Percentiles rank a stretch among this genome's conserved stretches.
Evolutionary conservation across 2,888 invertebrate species (phyloP).

Genomic region (Drosophila flavopinicola): DNA sequence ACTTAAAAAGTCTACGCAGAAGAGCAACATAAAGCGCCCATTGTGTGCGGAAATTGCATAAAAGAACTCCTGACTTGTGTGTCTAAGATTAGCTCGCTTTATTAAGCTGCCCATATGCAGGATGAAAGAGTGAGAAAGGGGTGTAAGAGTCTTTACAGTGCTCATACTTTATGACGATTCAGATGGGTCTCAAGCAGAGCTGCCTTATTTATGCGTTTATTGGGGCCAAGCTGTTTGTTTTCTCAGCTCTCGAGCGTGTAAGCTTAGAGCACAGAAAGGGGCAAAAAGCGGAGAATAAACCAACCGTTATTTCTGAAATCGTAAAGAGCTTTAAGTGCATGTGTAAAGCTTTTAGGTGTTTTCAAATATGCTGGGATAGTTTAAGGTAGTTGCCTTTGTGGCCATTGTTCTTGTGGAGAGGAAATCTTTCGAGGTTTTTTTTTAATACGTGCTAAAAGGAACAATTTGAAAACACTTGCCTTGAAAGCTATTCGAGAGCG

Average conservation of each 20-base stretch:
- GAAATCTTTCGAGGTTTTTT: background rate
- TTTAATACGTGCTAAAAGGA: constrained; percentile 35
- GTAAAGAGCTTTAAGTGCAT: constrained; percentile 39
- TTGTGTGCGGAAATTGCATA: constrained; percentile 53
- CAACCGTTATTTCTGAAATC: constrained; percentile 7
- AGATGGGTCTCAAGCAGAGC: constrained; percentile 39
- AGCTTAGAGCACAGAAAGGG: background rate
- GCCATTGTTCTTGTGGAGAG: background rate
- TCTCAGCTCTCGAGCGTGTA: background rate
- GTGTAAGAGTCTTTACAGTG: constrained; percentile 9
- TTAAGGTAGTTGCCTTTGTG: background rate
- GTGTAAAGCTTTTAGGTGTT: constrained; percentile 38
- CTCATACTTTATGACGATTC: constrained; percentile 39
- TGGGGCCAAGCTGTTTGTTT: constrained; percentile 46
- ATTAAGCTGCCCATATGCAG: constrained; percentile 41
- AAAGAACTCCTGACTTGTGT: constrained; percentile 30
- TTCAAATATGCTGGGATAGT: constrained; percentile 19
- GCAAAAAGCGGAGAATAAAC: constrained; percentile 1
- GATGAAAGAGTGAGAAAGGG: background rate
- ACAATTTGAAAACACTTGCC: constrained; percentile 1
- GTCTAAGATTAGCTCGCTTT: constrained; percentile 55
- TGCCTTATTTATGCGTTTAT: constrained; percentile 59
- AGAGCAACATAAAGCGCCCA: constrained; percentile 35
- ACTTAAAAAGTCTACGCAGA: constrained; percentile 46
- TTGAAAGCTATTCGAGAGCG: background rate